Evolutionary conservation across 2,113 vertebrate genomes (phyloP).

Genomic region (Oceanites oceanicus): DNA sequence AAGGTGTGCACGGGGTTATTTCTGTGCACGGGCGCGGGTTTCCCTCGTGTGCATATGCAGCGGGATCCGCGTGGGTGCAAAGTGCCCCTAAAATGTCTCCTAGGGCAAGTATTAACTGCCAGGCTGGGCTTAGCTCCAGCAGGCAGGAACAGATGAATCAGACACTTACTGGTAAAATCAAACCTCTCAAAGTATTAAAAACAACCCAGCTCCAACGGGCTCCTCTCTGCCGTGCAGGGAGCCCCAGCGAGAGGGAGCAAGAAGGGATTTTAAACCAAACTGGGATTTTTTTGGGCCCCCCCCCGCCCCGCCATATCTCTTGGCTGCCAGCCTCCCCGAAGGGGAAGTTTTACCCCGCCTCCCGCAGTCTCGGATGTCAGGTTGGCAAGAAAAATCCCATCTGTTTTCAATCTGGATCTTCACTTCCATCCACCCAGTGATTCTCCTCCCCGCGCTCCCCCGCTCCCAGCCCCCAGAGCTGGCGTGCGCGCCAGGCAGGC

Average conservation of each 20-base stretch:
- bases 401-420: slow-evolving; percentile 71
- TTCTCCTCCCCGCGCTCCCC: slow-evolving; percentile 1
- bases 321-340: slow-evolving; percentile 68
- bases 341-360: slow-evolving; percentile 33
- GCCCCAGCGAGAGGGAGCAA: neutral
- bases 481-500: neutral
- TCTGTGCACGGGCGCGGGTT: fast-evolving
- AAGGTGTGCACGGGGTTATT: neutral
- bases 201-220: neutral
- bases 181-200: neutral
- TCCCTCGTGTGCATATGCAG: neutral
- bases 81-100: slow-evolving; percentile 42
- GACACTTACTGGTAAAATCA: slow-evolving; percentile 12
- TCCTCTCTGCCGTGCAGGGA: neutral
- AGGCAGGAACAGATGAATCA: slow-evolving; percentile 51
- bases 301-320: slow-evolving; percentile 35
- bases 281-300: neutral
- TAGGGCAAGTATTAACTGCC: slow-evolving; percentile 10
- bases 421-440: slow-evolving; percentile 35
- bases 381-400: slow-evolving; percentile 68
- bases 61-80: neutral
- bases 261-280: neutral
- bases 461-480: slow-evolving; percentile 40
- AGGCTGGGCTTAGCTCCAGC: slow-evolving; percentile 55
- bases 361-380: slow-evolving; percentile 62